Evolutionary conservation across 92 coral and sea anemone species (phyloP).

Genomic region (Parazoanthus swiftii): DNA sequence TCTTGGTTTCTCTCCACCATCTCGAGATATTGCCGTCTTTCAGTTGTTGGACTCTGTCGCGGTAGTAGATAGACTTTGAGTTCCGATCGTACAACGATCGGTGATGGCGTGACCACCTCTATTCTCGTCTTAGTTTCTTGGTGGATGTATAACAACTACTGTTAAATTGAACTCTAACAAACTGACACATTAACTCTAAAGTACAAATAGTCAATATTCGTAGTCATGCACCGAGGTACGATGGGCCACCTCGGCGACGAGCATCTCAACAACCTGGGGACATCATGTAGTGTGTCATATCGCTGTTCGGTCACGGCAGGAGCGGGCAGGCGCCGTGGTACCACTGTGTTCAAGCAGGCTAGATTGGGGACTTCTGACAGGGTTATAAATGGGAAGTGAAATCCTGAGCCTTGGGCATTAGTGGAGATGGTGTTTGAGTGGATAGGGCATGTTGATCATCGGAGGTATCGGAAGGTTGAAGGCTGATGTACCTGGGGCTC

Average conservation of each 20-base stretch:
- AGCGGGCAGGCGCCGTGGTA: not conserved
- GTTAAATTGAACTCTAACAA: not conserved
- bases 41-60: too few species aligned
- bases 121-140: not conserved
- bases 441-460: not conserved
- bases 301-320: not conserved
- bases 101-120: conserved; percentile 7
- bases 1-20: too few species aligned
- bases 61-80: too few species aligned
- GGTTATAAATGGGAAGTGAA: not conserved
- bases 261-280: not conserved
- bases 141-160: not conserved
- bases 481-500: not conserved
- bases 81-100: not conserved
- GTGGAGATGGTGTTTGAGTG: conserved; percentile 5
- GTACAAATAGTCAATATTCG: not conserved
- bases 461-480: not conserved
- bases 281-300: not conserved
- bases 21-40: too few species aligned
- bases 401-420: not conserved
- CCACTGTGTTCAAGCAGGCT: conserved; percentile 2
- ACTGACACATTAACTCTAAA: not conserved
- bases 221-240: not conserved
- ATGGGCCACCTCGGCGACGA: not conserved
- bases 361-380: not conserved